These are phyloP conservation scores for Capromys pilorides DNA, from an alignment of 2,797 vertebrate species.

Conservation along the genomic window DNA sequence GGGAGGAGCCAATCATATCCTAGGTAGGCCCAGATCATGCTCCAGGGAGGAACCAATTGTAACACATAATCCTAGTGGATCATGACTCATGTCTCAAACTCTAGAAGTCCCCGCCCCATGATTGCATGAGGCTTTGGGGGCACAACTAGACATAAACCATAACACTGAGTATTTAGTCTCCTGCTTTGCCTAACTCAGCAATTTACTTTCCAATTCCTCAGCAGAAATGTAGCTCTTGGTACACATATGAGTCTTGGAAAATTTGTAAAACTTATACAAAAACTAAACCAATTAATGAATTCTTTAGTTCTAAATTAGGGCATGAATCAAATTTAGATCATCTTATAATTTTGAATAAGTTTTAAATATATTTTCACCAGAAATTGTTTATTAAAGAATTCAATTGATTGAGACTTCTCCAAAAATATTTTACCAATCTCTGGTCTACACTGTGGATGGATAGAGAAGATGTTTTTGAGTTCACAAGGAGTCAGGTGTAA, in stretches of 20 bases:
- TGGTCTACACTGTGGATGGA: neutral
- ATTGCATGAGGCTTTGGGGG: too few relatives aligned
- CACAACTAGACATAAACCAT: too few relatives aligned
- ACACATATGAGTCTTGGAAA: neutral
- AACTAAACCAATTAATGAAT: slow-evolving; percentile 34
- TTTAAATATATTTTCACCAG: neutral
- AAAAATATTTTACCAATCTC: neutral
- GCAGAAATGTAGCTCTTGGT: neutral
- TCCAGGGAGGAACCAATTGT: too few relatives aligned
- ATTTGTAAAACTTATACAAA: neutral
- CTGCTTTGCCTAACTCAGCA: neutral
- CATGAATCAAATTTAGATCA: slow-evolving; percentile 28
- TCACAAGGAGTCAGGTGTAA: neutral
- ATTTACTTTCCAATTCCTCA: slow-evolving; percentile 22
- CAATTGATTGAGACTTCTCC: neutral
- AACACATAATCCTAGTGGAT: too few relatives aligned
- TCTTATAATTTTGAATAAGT: slow-evolving; percentile 20
- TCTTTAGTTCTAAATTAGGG: neutral
- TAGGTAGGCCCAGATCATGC: too few relatives aligned
- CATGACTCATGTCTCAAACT: too few relatives aligned
- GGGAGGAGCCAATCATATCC: too few relatives aligned
- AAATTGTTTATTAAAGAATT: neutral
- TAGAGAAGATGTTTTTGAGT: neutral
- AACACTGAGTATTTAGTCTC: slow-evolving; percentile 35
- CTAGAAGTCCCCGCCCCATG: too few relatives aligned